Evolutionary conservation across 2,113 vertebrate species (phyloP).

Genomic region (Otis tarda): DNA sequence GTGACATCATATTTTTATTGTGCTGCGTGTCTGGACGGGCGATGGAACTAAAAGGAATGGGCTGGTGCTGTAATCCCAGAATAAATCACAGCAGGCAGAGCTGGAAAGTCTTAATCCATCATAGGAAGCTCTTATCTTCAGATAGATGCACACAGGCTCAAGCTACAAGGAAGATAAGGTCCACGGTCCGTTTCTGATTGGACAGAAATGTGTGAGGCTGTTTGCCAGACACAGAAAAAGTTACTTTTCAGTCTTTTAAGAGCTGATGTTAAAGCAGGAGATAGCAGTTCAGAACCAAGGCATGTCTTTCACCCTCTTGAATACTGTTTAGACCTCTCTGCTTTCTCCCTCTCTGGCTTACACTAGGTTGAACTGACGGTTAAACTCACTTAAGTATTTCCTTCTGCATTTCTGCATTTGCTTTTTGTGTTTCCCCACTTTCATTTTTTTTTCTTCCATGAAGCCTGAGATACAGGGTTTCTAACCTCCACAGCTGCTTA

Average conservation of each 20-base stretch:
- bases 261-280: not conserved
- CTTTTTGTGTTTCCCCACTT: not conserved
- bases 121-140: slow-evolving; percentile 5
- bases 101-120: slow-evolving; percentile 33
- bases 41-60: not conserved
- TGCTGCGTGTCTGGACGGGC: not conserved
- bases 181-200: not conserved
- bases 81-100: slow-evolving; percentile 47
- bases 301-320: not conserved
- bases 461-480: not conserved
- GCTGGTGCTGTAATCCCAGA: not conserved
- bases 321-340: not conserved
- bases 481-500: not conserved
- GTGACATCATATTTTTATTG: not conserved
- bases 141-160: not conserved
- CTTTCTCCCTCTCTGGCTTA: not conserved
- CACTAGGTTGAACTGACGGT: not conserved
- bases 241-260: not conserved
- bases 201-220: not conserved
- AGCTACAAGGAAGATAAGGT: not conserved
- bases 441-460: not conserved
- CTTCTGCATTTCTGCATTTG: not conserved
- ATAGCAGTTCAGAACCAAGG: not conserved
- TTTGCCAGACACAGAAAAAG: not conserved
- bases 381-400: not conserved